These are phyloP conservation scores for Heliconius cydno DNA, from an alignment of 2,888 invertebrate genomes.

Conservation along the genomic window DNA sequence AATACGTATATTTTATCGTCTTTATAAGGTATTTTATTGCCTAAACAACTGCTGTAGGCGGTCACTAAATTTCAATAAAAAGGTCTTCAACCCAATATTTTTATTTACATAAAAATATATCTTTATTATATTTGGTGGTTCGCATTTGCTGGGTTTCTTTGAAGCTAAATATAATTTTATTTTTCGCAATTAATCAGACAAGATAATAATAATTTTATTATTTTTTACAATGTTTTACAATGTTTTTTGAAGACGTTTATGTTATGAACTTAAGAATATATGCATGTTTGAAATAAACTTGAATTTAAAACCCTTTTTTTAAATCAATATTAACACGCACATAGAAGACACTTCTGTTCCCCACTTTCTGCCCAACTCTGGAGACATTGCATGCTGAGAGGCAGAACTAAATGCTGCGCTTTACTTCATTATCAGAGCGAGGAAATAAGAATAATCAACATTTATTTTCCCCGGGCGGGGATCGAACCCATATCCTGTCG, in stretches of 20 bases:
- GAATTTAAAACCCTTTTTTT: too few species aligned
- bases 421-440: not conserved
- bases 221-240: too few species aligned
- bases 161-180: not conserved
- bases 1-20: not conserved
- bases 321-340: too few species aligned
- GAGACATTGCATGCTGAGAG: not conserved
- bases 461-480: too few species aligned
- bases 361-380: not conserved
- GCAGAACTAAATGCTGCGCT: not conserved
- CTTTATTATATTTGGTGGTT: not conserved
- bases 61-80: constrained; percentile 10
- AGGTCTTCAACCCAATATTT: constrained; percentile 13
- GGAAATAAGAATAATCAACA: too few species aligned
- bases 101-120: not conserved
- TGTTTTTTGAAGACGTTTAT: too few species aligned
- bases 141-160: too few species aligned
- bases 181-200: not conserved
- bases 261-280: too few species aligned
- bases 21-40: constrained; percentile 1
- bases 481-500: not conserved
- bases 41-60: constrained; percentile 15
- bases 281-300: too few species aligned
- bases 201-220: not conserved
- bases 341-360: too few species aligned